Base-by-base conservation (phyloP, 2,888 invertebrate genomes). In the Trichogramma evanescens region DNA sequence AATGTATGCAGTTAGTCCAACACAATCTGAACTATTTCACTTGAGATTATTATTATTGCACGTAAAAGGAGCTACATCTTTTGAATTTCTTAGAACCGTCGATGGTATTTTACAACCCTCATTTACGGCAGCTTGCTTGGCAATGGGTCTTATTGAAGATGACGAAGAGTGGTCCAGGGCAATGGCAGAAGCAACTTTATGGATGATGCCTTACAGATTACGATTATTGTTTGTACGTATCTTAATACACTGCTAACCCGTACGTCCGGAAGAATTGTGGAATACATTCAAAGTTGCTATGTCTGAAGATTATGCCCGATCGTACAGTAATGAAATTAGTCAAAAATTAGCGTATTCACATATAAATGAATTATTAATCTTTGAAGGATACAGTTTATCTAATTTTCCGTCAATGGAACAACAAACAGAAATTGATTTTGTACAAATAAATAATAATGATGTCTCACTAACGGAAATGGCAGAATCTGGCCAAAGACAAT, bases 191-290 rank as follows among this genome's bases (percentile, higher is more conserved):
- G 54, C 58, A 10, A 8, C 51, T 13, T 10, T 41, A 7, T 60
- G 52, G 56, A 55, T 60, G 60, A 60, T 56, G 56, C 75, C 69
- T 52, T 38, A 63, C 42, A 61, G 67, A 62, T 60, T 77, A 48
- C 57, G 75, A 56, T 50, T 65, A 13, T 51, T 72, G 4, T 74
- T 74, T 63, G 69, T 68, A 6, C 56, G 63, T 51, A 68, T 74
- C 40, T 62, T 68, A 9, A 62, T 65, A 54, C 69, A 65, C 53
- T 65, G 66, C 50, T 57, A 67, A 42, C 66, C 70, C 2, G 38
- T 58, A 3, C 54, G 68, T 62, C 68, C 69, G 1, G 6, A 55
- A 38, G 13, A 61, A 38, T 48, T 72, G 4, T 64, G 60, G 60
- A 44, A 62, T 26, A 42, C 64, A 42, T 69, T 63, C 58, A 66